These are phyloP conservation scores for Urosaurus nigricauda DNA, from an alignment of 2,797 vertebrate species.

Conservation along the genomic window DNA sequence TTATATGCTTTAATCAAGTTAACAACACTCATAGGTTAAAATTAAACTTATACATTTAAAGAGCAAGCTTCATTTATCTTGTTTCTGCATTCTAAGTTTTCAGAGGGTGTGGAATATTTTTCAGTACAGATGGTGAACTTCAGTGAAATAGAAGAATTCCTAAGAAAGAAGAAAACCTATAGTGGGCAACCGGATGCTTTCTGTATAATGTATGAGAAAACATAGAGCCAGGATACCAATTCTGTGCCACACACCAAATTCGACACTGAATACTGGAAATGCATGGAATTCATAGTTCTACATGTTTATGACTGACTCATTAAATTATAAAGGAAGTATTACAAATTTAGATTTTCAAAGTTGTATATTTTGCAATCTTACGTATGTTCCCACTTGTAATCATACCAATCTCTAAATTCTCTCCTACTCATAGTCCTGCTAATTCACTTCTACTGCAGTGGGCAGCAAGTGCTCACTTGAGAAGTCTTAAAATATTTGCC, in stretches of 20 bases:
- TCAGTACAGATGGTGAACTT: not conserved
- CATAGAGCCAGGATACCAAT: not conserved
- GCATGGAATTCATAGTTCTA: not conserved
- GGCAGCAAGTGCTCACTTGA: slow-evolving; percentile 45
- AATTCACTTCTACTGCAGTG: slow-evolving; percentile 2
- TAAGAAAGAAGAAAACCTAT: not conserved
- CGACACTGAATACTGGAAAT: not conserved
- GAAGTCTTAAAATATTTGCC: slow-evolving; percentile 9
- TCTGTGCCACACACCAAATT: not conserved
- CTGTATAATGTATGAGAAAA: not conserved
- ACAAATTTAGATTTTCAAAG: not conserved
- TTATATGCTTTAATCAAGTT: not conserved
- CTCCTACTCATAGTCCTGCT: slow-evolving; percentile 8
- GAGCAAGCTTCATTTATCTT: not conserved
- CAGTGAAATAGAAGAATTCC: not conserved
- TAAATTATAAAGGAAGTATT: not conserved
- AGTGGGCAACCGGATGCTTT: not conserved
- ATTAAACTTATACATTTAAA: not conserved
- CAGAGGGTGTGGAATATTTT: not conserved
- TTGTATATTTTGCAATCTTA: not conserved
- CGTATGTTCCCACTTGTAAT: not conserved
- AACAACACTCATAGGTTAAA: not conserved
- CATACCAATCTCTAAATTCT: not conserved
- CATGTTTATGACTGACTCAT: not conserved
- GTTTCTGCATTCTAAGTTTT: not conserved